phyloP scores from a whole-genome alignment of 2,888 invertebrate species.

The Anorthoa munda region DNA sequence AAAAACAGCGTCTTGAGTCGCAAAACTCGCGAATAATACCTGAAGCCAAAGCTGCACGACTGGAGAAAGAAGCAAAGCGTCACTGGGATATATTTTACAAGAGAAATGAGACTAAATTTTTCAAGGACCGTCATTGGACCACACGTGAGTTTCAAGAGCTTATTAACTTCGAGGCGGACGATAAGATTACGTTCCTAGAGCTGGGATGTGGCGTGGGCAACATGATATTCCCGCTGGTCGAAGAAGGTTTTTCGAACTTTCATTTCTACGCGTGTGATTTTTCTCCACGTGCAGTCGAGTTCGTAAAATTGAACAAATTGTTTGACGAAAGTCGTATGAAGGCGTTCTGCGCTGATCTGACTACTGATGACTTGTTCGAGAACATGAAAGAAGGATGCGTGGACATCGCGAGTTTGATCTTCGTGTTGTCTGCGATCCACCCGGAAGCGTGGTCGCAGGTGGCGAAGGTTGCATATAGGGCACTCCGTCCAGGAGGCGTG shows the following conservation, averaged over 20 bases:
- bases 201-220: slow-evolving; percentile 99
- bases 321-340: slow-evolving; percentile 93
- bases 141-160: slow-evolving; percentile 97
- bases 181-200: slow-evolving; percentile 93
- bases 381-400: slow-evolving; percentile 89
- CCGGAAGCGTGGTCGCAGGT: slow-evolving; percentile 94
- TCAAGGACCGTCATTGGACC: slow-evolving; percentile 99
- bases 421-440: slow-evolving; percentile 98
- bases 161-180: slow-evolving; percentile 88
- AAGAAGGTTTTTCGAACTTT: slow-evolving; percentile 92
- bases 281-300: slow-evolving; percentile 96
- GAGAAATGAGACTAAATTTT: slow-evolving; percentile 97
- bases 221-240: slow-evolving; percentile 97
- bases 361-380: slow-evolving; percentile 92
- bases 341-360: slow-evolving; percentile 97
- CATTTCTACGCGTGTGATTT: slow-evolving; percentile 97
- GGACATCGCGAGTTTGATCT: slow-evolving; percentile 97
- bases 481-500: slow-evolving; percentile 94
- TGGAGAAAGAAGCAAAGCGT: slow-evolving; percentile 96
- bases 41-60: slow-evolving; percentile 93
- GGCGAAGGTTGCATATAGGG: slow-evolving; percentile 92
- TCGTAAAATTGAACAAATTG: slow-evolving; percentile 93
- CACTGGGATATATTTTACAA: slow-evolving; percentile 99
- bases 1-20: slow-evolving; percentile 91
- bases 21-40: slow-evolving; percentile 92